Percentiles rank a stretch among this genome's conserved stretches.
phyloP scores from a whole-genome alignment of 2,888 invertebrate species.

The Agrypnus murinus region DNA sequence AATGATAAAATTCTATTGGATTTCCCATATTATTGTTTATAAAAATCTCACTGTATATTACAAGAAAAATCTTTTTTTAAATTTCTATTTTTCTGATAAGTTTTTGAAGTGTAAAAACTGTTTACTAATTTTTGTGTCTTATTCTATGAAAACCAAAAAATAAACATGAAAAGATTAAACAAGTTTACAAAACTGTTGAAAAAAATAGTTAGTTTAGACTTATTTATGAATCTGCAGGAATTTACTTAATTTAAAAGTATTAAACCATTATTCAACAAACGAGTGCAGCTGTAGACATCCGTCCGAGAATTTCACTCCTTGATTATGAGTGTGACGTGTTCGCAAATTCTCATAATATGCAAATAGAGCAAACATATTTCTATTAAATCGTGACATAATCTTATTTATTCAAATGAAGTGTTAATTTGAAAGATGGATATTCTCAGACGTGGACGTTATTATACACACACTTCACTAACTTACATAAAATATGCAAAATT shows the following conservation, averaged over 20 bases:
- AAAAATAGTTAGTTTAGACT: background rate
- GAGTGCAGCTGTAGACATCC: conserved; percentile 14
- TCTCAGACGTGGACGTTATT: conserved; percentile 9
- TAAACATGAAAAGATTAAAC: too few species aligned
- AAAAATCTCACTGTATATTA: too few species aligned
- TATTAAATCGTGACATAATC: conserved; percentile 27
- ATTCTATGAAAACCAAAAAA: too few species aligned
- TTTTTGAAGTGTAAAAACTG: too few species aligned
- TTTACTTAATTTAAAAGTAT: conserved; percentile 10
- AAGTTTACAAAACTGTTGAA: too few species aligned
- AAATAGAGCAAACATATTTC: conserved; percentile 25
- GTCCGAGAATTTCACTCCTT: conserved; percentile 1
- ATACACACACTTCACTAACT: conserved; percentile 7
- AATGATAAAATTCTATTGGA: too few species aligned
- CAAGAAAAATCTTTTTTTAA: too few species aligned
- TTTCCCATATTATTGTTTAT: too few species aligned
- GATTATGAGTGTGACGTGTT: background rate
- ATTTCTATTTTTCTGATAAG: too few species aligned
- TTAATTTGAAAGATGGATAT: conserved; percentile 33
- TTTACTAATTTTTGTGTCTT: too few species aligned
- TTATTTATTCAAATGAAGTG: conserved; percentile 39
- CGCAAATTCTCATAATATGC: conserved; percentile 31
- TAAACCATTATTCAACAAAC: conserved; percentile 10
- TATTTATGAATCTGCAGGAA: conserved; percentile 1
- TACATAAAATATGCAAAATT: conserved; percentile 8